Conservation (phyloP, 2,113 vertebrate species). For the Epinephelus cyanopodus region DNA sequence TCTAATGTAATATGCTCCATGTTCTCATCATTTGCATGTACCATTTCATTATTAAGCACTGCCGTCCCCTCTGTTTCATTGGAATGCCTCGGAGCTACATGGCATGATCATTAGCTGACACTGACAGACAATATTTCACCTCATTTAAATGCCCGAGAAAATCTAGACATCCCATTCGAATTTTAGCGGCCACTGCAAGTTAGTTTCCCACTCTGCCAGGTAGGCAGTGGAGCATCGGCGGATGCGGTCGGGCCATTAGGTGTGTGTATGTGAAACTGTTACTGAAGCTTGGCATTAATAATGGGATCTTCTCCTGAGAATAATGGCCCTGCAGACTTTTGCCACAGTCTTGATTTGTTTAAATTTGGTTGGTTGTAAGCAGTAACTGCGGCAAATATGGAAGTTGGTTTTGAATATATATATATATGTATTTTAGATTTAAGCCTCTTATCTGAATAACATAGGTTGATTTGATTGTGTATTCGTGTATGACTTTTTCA, state of each 20-base stretch:
- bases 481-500: background rate
- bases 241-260: background rate
- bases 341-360: background rate
- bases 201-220: constrained; percentile 45
- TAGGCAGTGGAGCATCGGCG: constrained; percentile 31
- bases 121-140: constrained; percentile 35
- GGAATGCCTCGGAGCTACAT: background rate
- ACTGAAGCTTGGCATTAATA: constrained; percentile 33
- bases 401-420: background rate
- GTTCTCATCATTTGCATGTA: constrained; percentile 26
- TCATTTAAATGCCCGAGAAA: constrained; percentile 40
- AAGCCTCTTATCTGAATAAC: background rate
- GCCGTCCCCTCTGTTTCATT: constrained; percentile 26
- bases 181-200: constrained; percentile 25
- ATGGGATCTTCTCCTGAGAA: background rate
- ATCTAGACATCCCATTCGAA: constrained; percentile 54
- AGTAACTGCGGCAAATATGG: background rate
- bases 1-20: background rate
- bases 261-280: constrained; percentile 21
- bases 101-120: constrained; percentile 34
- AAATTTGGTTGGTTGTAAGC: background rate
- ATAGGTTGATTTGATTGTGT: constrained; percentile 5
- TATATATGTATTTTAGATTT: background rate
- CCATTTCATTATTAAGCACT: constrained; percentile 28
- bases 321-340: background rate